These are phyloP conservation scores for Clinocottus analis DNA, from an alignment of 2,113 vertebrate genomes.

Conservation along the genomic window DNA sequence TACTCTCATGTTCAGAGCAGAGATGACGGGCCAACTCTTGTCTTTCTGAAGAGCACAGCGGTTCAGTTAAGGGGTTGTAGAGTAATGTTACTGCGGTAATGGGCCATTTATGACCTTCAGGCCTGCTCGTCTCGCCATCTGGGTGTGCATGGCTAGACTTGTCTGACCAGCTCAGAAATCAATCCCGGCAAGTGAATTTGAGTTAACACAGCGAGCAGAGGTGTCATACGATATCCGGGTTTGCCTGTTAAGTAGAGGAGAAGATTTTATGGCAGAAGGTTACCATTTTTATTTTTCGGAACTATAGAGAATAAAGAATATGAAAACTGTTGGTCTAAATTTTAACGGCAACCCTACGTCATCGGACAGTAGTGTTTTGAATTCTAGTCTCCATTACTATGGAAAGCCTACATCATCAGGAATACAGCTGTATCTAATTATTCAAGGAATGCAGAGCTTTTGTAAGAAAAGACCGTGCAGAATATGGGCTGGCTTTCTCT, in stretches of 20 bases:
- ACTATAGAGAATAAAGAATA: not conserved
- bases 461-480: constrained; percentile 58
- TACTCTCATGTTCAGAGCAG: constrained; percentile 45
- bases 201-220: not conserved
- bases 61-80: constrained; percentile 30
- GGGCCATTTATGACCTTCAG: constrained; percentile 42
- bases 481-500: constrained; percentile 59
- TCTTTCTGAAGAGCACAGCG: constrained; percentile 26
- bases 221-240: not conserved
- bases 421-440: constrained; percentile 81
- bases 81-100: constrained; percentile 34
- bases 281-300: not conserved
- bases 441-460: constrained; percentile 75
- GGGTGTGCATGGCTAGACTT: constrained; percentile 25
- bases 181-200: not conserved
- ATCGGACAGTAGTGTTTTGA: constrained; percentile 1
- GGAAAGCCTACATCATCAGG: constrained; percentile 68
- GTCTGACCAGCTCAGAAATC: constrained; percentile 8
- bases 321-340: not conserved
- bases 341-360: not conserved
- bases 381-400: constrained; percentile 42
- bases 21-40: constrained; percentile 14
- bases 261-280: not conserved
- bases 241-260: not conserved
- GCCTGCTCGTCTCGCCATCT: constrained; percentile 40